These are phyloP conservation scores for Chaetodon auriga DNA, from an alignment of 2,113 vertebrate species.

Conservation along the genomic window DNA sequence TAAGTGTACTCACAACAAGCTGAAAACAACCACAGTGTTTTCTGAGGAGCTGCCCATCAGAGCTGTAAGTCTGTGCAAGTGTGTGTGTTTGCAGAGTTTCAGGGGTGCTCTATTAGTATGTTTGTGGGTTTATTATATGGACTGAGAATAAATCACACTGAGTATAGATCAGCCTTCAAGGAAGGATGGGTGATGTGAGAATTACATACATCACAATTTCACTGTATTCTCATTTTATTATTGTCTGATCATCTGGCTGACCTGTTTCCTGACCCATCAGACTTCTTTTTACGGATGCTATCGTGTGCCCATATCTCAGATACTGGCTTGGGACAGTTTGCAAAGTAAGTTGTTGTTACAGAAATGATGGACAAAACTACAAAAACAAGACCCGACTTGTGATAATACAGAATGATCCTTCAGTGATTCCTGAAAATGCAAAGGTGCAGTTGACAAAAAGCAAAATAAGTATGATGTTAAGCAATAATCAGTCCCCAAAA, in stretches of 20 bases:
- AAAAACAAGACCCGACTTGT: neutral
- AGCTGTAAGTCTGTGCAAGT: slow-evolving; percentile 51
- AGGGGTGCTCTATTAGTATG: neutral
- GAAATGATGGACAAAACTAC: neutral
- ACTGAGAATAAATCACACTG: neutral
- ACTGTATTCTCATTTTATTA: neutral
- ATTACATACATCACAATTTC: neutral
- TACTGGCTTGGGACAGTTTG: neutral
- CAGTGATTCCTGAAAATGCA: neutral
- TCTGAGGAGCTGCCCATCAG: slow-evolving; percentile 34
- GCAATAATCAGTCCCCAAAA: neutral
- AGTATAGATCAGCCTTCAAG: neutral
- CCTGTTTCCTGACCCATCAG: neutral
- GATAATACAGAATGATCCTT: neutral
- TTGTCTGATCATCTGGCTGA: neutral
- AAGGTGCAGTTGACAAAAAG: neutral
- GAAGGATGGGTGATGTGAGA: neutral
- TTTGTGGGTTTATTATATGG: slow-evolving; percentile 6
- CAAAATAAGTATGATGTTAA: neutral
- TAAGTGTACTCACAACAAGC: slow-evolving; percentile 20
- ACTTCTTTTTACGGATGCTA: neutral
- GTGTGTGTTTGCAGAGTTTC: slow-evolving; percentile 1
- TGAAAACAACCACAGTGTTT: slow-evolving; percentile 34
- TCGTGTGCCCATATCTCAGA: neutral
- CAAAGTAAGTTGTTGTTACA: neutral